A percentile compares a stretch with the other conserved stretches of the same genome.
Conservation (phyloP, 1,140 invertebrate genomes). For the Drosophila pruinosa region DNA sequence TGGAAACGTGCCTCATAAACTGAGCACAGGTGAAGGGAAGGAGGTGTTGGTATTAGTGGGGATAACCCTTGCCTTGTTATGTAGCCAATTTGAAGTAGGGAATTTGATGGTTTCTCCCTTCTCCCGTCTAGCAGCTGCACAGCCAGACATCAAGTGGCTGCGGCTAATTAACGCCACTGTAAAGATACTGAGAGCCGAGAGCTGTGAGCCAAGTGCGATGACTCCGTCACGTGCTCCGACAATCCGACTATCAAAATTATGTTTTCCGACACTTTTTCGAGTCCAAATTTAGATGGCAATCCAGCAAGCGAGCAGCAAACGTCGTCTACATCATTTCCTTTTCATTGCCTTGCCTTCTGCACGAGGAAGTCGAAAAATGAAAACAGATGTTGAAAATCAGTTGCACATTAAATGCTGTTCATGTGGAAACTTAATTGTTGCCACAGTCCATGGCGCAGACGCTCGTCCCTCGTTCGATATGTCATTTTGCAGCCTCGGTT, state of each 20-base stretch:
- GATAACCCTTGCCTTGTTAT: slow-evolving; percentile 44
- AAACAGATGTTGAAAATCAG: slow-evolving; percentile 82
- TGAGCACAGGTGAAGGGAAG: slow-evolving; percentile 1
- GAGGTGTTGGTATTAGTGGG: not conserved
- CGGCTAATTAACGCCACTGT: slow-evolving; percentile 77
- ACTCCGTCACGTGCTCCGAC: slow-evolving; percentile 40
- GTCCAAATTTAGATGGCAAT: slow-evolving; percentile 64
- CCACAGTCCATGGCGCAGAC: slow-evolving; percentile 39
- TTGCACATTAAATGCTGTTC: slow-evolving; percentile 77
- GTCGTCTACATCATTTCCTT: slow-evolving; percentile 71
- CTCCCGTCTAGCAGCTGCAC: slow-evolving; percentile 19
- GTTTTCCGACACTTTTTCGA: slow-evolving; percentile 62
- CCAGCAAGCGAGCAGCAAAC: not conserved
- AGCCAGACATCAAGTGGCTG: slow-evolving; percentile 68
- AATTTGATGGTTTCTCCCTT: slow-evolving; percentile 29
- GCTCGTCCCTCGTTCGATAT: slow-evolving; percentile 48
- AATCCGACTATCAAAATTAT: slow-evolving; percentile 54
- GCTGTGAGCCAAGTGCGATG: slow-evolving; percentile 26
- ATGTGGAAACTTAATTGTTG: slow-evolving; percentile 82
- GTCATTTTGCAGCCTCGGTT: slow-evolving; percentile 44
- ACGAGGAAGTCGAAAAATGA: slow-evolving; percentile 69
- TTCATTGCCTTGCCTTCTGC: slow-evolving; percentile 57
- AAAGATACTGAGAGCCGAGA: slow-evolving; percentile 20
- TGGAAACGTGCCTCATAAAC: slow-evolving; percentile 29
- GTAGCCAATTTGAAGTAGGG: slow-evolving; percentile 44